These are phyloP conservation scores for Nesogale talazaci DNA, from an alignment of 2,113 vertebrate species.

Conservation along the genomic window DNA sequence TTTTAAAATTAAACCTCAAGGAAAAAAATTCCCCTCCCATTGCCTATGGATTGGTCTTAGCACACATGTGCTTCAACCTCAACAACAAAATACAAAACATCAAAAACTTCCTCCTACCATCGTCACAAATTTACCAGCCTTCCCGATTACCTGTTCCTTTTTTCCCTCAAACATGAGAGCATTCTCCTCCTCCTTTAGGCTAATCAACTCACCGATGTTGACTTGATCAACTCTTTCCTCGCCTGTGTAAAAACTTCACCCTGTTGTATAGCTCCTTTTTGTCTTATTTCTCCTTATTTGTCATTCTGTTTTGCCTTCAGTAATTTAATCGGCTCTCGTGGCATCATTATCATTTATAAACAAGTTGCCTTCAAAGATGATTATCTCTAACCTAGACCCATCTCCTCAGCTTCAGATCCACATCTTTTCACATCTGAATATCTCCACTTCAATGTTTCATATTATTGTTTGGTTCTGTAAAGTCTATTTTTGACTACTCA, in stretches of 20 bases:
- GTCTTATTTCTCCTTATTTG: slow-evolving; percentile 4
- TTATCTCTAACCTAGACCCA: slow-evolving; percentile 9
- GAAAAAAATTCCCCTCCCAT: neutral
- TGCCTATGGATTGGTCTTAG: neutral
- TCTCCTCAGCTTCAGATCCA: slow-evolving; percentile 4
- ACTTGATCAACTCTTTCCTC: neutral
- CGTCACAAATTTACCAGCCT: neutral
- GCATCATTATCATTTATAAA: slow-evolving; percentile 29
- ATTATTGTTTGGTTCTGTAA: neutral
- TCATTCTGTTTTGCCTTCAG: neutral
- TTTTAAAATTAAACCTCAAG: slow-evolving; percentile 40
- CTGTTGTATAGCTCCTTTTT: neutral
- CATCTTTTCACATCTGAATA: neutral
- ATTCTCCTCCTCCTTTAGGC: neutral
- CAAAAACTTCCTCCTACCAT: neutral
- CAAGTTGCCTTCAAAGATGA: slow-evolving; percentile 11
- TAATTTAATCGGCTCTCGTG: neutral
- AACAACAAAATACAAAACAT: neutral
- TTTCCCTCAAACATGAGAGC: neutral
- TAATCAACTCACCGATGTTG: neutral
- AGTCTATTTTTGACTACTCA: neutral
- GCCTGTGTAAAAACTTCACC: neutral
- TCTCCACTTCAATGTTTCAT: neutral
- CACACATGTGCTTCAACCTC: slow-evolving; percentile 20
- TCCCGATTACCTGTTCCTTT: neutral